Conservation (phyloP, 2,113 vertebrate genomes). For the Micromys minutus region DNA sequence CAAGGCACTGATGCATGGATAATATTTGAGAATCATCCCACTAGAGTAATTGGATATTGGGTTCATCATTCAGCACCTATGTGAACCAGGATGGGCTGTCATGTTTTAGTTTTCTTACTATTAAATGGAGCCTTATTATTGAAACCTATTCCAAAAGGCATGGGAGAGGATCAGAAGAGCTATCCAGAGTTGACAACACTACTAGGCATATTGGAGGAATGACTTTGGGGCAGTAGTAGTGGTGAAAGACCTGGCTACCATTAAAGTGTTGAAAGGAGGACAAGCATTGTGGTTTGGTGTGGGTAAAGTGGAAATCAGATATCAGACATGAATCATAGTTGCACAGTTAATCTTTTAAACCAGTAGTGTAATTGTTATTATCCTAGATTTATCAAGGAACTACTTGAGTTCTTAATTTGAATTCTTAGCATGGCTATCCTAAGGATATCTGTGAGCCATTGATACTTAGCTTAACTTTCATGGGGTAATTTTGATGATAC, state of each 20-base stretch:
- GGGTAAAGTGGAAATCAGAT: background rate
- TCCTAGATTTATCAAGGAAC: background rate
- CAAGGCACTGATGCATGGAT: background rate
- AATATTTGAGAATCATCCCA: background rate
- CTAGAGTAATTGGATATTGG: background rate
- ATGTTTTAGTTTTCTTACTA: background rate
- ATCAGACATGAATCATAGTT: background rate
- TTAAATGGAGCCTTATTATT: background rate
- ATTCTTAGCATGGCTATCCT: background rate
- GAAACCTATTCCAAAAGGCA: background rate
- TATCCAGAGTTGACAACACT: background rate
- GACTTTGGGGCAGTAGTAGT: background rate
- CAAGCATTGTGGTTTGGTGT: background rate
- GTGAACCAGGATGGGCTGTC: background rate
- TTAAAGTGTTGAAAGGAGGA: background rate
- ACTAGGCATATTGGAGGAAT: background rate
- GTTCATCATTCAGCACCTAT: background rate
- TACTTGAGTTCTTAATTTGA: background rate
- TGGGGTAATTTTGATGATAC: background rate
- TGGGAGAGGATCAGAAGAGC: background rate
- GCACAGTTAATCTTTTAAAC: background rate
- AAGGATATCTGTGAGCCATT: background rate
- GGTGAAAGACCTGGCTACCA: background rate
- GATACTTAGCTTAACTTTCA: background rate
- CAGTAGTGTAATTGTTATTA: background rate